These are phyloP conservation scores for Acanthococcus lagerstroemiae DNA, from an alignment of 2,888 invertebrate genomes.

Conservation along the genomic window DNA sequence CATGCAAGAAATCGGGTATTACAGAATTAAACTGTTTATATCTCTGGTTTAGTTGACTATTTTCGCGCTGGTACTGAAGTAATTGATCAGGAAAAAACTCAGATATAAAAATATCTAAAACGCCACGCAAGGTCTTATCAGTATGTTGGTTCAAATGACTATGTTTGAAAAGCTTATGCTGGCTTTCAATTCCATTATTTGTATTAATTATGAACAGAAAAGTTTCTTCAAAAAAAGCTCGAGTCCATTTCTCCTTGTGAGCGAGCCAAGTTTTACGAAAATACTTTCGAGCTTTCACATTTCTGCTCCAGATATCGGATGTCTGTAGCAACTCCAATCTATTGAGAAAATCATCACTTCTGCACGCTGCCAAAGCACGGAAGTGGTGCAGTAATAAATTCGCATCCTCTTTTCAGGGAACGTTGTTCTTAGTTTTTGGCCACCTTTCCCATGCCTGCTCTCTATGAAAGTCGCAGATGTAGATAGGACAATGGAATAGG, in stretches of 20 bases:
- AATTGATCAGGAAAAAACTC: neutral
- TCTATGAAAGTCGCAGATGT: constrained; percentile 2
- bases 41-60: neutral
- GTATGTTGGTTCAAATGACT: neutral
- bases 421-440: neutral
- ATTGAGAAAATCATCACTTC: neutral
- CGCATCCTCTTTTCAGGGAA: neutral
- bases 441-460: neutral
- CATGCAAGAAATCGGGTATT: neutral
- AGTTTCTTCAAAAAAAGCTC: neutral
- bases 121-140: neutral
- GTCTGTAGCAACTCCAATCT: neutral
- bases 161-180: constrained; percentile 1
- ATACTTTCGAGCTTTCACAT: neutral
- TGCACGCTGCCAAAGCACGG: neutral
- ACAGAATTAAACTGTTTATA: neutral
- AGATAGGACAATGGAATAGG: neutral
- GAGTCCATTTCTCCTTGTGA: neutral
- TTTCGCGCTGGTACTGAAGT: neutral
- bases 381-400: neutral
- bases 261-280: neutral
- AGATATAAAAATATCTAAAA: neutral
- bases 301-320: neutral
- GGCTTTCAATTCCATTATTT: neutral
- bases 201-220: neutral